Conservation (phyloP, 2,888 invertebrate species). For the Dolomedes plantarius region DNA sequence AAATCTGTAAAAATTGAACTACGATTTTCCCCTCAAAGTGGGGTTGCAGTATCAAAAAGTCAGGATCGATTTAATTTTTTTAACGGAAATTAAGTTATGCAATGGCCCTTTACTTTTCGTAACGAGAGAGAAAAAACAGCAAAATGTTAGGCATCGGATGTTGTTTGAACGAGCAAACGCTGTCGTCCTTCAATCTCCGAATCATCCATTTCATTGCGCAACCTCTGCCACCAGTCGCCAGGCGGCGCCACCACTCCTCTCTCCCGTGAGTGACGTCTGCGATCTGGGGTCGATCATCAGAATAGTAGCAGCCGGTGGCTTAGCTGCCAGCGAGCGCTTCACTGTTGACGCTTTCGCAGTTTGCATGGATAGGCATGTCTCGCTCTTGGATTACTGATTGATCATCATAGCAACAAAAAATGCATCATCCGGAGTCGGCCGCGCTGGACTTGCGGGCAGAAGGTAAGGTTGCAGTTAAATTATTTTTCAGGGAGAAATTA, state of each 20-base stretch:
- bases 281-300: constrained; percentile 14
- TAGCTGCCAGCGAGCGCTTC: neutral
- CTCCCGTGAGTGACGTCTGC: neutral
- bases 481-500: neutral
- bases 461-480: constrained; percentile 23
- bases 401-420: constrained; percentile 1
- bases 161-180: neutral
- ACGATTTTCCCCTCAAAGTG: no score
- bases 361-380: constrained; percentile 6
- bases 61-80: no score
- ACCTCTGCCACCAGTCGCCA: neutral
- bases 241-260: constrained; percentile 36
- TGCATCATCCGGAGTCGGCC: constrained; percentile 57
- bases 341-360: neutral
- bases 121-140: no score
- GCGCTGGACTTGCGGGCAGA: constrained; percentile 56
- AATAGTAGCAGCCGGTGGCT: constrained; percentile 16
- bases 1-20: no score
- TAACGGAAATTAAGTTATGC: no score
- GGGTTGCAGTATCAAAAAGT: no score
- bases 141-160: neutral
- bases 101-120: no score
- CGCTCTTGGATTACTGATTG: constrained; percentile 38
- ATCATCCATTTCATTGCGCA: constrained; percentile 21
- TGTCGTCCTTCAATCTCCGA: neutral